Percentiles rank a stretch among this genome's conserved stretches.
Conservation (phyloP, 2,113 vertebrate genomes). For the Notothenia coriiceps region DNA sequence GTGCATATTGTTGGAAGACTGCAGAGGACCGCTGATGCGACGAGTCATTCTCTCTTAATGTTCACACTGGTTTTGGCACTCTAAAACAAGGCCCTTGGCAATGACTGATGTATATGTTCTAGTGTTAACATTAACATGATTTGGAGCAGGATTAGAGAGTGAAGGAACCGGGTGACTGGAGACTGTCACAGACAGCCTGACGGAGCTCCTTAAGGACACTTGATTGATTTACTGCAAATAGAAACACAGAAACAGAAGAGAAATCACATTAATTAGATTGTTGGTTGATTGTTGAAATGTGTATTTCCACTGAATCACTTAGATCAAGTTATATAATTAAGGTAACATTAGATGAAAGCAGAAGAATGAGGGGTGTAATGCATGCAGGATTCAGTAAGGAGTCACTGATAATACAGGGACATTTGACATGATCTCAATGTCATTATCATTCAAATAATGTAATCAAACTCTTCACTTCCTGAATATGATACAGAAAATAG, state of each 20-base stretch:
- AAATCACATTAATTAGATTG: constrained; percentile 36
- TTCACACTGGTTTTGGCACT: constrained; percentile 58
- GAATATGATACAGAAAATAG: not conserved
- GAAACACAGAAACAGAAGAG: constrained; percentile 45
- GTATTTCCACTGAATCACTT: not conserved
- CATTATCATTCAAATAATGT: not conserved
- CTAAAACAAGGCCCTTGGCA: constrained; percentile 49
- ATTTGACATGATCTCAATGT: not conserved
- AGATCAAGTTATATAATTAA: not conserved
- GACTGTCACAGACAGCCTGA: constrained; percentile 47
- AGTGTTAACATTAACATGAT: constrained; percentile 34
- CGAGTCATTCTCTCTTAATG: constrained; percentile 19
- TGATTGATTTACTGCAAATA: constrained; percentile 78
- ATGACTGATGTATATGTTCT: constrained; percentile 49
- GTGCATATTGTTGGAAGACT: constrained; percentile 40
- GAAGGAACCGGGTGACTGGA: constrained; percentile 45
- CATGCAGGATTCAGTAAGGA: constrained; percentile 37
- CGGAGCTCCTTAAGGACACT: constrained; percentile 61
- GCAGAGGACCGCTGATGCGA: constrained; percentile 12
- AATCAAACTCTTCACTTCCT: not conserved
- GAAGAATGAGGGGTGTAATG: constrained; percentile 1
- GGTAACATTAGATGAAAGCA: constrained; percentile 1
- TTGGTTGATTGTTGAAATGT: constrained; percentile 2
- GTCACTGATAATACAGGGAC: not conserved
- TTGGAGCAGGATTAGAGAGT: constrained; percentile 29